Conservation (phyloP, 2,113 vertebrate genomes). For the Scalopus aquaticus region DNA sequence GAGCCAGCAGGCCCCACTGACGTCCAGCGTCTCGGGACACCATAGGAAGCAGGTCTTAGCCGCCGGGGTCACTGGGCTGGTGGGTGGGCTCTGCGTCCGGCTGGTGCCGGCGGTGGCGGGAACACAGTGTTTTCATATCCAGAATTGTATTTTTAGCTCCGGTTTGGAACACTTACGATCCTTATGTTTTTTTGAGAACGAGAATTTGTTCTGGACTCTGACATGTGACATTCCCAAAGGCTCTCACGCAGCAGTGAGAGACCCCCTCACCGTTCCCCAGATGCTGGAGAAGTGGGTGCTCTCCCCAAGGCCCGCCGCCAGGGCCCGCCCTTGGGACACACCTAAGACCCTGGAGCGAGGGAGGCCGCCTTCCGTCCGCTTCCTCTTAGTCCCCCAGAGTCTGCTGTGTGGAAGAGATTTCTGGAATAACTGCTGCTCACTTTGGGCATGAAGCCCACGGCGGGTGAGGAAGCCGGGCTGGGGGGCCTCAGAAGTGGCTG, state of each 20-base stretch:
- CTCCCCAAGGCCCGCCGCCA: rapidly evolving
- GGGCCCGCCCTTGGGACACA: not conserved
- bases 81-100: no score
- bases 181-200: slow-evolving; percentile 20
- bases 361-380: not conserved
- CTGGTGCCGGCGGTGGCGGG: no score
- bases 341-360: not conserved
- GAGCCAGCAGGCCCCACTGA: no score
- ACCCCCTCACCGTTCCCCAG: no score
- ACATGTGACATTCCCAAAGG: not conserved
- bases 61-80: no score
- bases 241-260: not conserved
- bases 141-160: not conserved
- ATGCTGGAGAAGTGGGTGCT: rapidly evolving
- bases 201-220: not conserved
- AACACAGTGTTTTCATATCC: no score
- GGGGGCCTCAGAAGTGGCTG: not conserved
- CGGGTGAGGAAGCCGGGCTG: not conserved
- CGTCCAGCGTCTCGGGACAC: no score
- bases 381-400: not conserved
- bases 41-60: no score
- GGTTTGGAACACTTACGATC: not conserved
- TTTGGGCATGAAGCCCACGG: not conserved
- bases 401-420: slow-evolving; percentile 19
- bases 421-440: slow-evolving; percentile 12